phyloP scores from a whole-genome alignment of 1,140 invertebrate species.

The Sinella curviseta region DNA sequence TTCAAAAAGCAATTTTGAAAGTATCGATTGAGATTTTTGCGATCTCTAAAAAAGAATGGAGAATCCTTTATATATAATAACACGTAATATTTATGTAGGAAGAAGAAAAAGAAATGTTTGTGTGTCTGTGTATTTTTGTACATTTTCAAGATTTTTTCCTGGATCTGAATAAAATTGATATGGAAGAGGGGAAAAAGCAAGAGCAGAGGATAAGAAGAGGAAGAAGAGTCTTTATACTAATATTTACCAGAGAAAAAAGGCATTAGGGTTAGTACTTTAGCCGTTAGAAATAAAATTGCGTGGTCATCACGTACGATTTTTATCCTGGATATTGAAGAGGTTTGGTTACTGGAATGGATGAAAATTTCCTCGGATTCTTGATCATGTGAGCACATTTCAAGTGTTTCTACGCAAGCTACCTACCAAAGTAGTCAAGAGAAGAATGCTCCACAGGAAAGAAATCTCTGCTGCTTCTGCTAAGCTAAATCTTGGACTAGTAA shows the following conservation, averaged over 20 bases:
- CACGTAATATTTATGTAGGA: background rate
- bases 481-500: background rate
- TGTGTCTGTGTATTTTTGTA: background rate
- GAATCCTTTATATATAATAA: background rate
- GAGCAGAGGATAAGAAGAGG: background rate
- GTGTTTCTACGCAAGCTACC: background rate
- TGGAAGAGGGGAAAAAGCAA: too few relatives aligned
- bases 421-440: background rate
- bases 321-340: constrained; percentile 1
- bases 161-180: constrained; percentile 27
- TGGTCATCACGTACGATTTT: constrained; percentile 27
- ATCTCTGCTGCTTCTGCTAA: too few relatives aligned
- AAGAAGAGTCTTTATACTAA: constrained; percentile 4
- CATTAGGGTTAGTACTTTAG: background rate
- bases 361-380: background rate
- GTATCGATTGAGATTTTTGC: constrained; percentile 23
- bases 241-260: constrained; percentile 18
- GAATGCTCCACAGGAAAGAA: background rate
- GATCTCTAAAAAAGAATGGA: background rate
- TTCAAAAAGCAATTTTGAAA: constrained; percentile 22
- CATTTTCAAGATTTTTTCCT: background rate
- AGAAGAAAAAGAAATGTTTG: background rate
- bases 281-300: constrained; percentile 17
- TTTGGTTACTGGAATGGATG: background rate
- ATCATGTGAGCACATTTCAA: background rate